Percentiles rank a stretch among this genome's conserved stretches.
Evolutionary conservation across 2,113 vertebrate species (phyloP).

Genomic region (Accipiter cooperii): DNA sequence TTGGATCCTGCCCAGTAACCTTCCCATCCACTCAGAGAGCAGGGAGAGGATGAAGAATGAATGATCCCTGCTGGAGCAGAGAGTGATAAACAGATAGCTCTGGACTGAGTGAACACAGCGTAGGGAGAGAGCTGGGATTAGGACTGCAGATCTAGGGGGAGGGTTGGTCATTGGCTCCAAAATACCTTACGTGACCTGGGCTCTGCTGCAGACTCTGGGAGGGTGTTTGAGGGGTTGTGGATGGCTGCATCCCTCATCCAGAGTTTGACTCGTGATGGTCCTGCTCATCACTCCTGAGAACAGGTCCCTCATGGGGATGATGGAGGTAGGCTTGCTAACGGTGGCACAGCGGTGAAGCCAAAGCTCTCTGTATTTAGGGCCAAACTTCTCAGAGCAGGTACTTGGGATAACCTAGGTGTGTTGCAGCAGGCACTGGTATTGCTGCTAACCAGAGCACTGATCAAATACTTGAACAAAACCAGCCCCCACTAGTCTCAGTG

Average conservation of each 20-base stretch:
- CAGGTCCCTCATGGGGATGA: fast-evolving
- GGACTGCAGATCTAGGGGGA: background rate
- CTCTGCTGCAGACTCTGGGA: background rate
- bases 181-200: background rate
- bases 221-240: fast-evolving
- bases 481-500: background rate
- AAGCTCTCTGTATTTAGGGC: background rate
- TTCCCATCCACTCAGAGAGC: background rate
- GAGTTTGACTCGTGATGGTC: background rate
- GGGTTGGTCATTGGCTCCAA: background rate
- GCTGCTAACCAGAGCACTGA: background rate
- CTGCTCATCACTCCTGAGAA: background rate
- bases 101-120: background rate
- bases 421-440: background rate
- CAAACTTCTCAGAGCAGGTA: background rate
- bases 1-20: background rate
- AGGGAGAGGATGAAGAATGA: background rate
- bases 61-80: background rate
- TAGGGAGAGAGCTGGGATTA: background rate
- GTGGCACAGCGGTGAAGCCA: background rate
- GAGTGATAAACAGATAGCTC: background rate
- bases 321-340: background rate
- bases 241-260: background rate
- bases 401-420: background rate
- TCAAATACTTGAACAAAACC: background rate